Evolutionary conservation across 2,113 vertebrate species (phyloP).

Genomic region (Dendropsophus ebraccatus): DNA sequence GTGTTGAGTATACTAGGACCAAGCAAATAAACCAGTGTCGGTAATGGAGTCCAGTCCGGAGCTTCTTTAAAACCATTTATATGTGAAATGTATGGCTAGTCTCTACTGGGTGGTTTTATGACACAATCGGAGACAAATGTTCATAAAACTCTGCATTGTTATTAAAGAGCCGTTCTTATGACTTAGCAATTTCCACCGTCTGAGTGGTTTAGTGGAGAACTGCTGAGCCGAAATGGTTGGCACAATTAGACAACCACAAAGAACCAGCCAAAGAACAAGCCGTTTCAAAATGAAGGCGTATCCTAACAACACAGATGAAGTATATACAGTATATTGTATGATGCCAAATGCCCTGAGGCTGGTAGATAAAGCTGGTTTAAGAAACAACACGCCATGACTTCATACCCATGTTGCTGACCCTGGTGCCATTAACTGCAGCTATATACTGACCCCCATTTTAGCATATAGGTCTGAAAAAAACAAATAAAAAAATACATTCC

Average conservation of each 20-base stretch:
- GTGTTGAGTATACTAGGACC: neutral
- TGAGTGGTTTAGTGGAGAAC: neutral
- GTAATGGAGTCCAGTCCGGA: neutral
- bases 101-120: neutral
- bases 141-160: neutral
- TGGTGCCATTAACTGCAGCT: neutral
- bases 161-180: neutral
- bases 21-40: neutral
- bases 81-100: neutral
- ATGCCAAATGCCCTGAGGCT: neutral
- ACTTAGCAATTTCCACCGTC: constrained; percentile 13
- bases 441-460: neutral
- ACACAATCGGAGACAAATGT: neutral
- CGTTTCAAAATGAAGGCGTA: neutral
- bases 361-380: neutral
- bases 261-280: neutral
- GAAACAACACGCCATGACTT: neutral
- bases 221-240: constrained; percentile 6
- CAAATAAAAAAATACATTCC: no score
- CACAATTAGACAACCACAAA: constrained; percentile 1
- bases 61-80: neutral
- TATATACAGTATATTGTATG: neutral
- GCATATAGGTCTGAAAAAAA: neutral
- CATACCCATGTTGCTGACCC: neutral
- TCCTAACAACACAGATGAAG: neutral